Evolutionary conservation across 2,113 vertebrate species (phyloP), one percentile per base, ranked within the genome.

Genomic region (Lichenostomus cassidix): DNA sequence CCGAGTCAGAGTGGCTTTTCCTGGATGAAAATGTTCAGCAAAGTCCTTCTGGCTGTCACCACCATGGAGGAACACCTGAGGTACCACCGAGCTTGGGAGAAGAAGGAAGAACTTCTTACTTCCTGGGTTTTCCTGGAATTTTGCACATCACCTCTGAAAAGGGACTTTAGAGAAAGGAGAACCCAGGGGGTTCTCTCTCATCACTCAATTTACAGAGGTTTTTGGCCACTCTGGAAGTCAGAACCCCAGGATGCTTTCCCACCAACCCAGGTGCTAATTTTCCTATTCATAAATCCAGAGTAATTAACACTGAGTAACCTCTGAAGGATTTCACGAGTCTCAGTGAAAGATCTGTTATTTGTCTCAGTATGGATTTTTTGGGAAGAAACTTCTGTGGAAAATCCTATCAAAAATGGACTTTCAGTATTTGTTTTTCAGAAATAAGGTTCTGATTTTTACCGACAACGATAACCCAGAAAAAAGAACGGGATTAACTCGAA

Each of bases 401-500:
- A 80, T 19, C 3, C 2, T 80, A 46, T 50, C 31, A 14, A 70
- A 95, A 80, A 83, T 6, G 7, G 8, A 35, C 25, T 76, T 75
- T 4, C 15, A 4, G 0, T 27, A 24, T 35, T 63, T 65, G 44
- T 77, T 64, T 55, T 18, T 8, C 52, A 44, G 67, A 93, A 94
- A 67, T 31, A 33, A 87, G 85, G 84, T 90, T 92, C 88, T 9
- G 47, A 89, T 75, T 95, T 95, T 92, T 81, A 71, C 52, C 87
- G 56, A 47, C 82, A 74, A 46, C 90, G 62, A 74, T 68, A 85
- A 69, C 5, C 18, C 42, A 71, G 33, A 94, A 94, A 94, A 96
- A 71, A 25, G 71, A 69, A 67, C 47, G n/a, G 93, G 95, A 96
- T 97, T 94, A 96, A 91, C 94, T 95, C 6, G 11, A 90, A 90